A percentile compares a stretch with the other conserved stretches of the same genome.
Conservation (phyloP, 2,113 vertebrate species). For the Lamprologus tigripictilis region DNA sequence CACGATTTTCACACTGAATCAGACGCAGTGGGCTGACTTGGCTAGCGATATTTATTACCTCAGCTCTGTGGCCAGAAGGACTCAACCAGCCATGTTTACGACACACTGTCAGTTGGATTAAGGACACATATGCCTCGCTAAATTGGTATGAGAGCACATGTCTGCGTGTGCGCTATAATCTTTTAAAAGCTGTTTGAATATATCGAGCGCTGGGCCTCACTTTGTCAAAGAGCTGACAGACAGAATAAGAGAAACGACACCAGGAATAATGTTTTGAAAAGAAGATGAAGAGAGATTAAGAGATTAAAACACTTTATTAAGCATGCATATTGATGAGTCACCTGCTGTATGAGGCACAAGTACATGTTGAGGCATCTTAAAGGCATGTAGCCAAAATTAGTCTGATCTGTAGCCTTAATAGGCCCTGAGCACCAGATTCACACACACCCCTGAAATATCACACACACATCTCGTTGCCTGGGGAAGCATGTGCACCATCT, state of each 20-base stretch:
- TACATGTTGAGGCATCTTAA: conserved; percentile 11
- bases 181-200: conserved; percentile 33
- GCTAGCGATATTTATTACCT: conserved; percentile 41
- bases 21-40: conserved; percentile 24
- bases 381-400: conserved; percentile 14
- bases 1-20: conserved; percentile 47
- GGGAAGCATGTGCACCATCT: conserved; percentile 22
- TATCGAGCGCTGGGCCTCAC: background rate
- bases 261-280: background rate
- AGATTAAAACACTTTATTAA: conserved; percentile 20
- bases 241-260: background rate
- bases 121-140: conserved; percentile 42
- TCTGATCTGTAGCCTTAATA: conserved; percentile 29
- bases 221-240: background rate
- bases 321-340: conserved; percentile 3
- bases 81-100: conserved; percentile 36
- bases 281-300: background rate
- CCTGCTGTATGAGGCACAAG: background rate
- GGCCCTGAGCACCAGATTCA: conserved; percentile 22
- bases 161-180: background rate
- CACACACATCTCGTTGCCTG: conserved; percentile 4
- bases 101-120: conserved; percentile 41
- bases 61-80: conserved; percentile 38
- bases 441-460: conserved; percentile 44
- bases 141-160: conserved; percentile 29